These are phyloP conservation scores for Ormyrus labotus DNA, from an alignment of 2,888 invertebrate species.

Conservation along the genomic window DNA sequence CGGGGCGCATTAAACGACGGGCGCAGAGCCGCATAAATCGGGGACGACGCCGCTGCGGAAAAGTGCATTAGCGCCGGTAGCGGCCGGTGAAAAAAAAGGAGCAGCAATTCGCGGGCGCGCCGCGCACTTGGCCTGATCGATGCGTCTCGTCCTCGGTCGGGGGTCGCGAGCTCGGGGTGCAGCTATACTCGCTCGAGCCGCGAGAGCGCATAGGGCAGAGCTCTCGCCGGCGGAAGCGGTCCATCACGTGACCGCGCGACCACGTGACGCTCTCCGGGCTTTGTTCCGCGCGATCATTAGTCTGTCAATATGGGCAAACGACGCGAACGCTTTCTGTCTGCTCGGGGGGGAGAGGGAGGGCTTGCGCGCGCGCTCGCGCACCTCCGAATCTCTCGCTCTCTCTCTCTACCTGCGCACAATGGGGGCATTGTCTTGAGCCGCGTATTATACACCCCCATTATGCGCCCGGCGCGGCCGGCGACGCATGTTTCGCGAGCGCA, in stretches of 20 bases:
- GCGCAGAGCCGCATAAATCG: slow-evolving; percentile 5
- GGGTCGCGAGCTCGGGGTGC: too few species aligned
- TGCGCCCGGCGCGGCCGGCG: slow-evolving; percentile 60
- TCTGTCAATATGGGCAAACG: slow-evolving; percentile 76
- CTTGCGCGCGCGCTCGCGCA: neutral
- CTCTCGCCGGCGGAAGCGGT: slow-evolving; percentile 71
- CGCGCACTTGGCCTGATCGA: slow-evolving; percentile 13
- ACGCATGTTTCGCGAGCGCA: slow-evolving; percentile 45
- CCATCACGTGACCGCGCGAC: slow-evolving; percentile 70
- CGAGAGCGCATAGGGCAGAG: neutral
- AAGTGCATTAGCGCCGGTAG: neutral
- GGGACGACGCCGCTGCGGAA: neutral
- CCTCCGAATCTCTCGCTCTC: neutral
- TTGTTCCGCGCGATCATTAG: slow-evolving; percentile 75
- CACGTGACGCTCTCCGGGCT: slow-evolving; percentile 73
- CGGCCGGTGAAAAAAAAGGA: neutral
- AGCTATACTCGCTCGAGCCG: too few species aligned
- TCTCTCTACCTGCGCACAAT: slow-evolving; percentile 73
- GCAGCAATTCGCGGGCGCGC: neutral
- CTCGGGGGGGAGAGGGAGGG: neutral
- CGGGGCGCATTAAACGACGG: neutral
- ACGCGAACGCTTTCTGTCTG: slow-evolving; percentile 64
- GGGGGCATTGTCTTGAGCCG: slow-evolving; percentile 74
- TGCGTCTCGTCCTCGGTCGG: slow-evolving; percentile 62
- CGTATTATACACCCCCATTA: slow-evolving; percentile 74